These are phyloP conservation scores for Vanessa cardui DNA, from an alignment of 2,888 invertebrate genomes.

Conservation along the genomic window DNA sequence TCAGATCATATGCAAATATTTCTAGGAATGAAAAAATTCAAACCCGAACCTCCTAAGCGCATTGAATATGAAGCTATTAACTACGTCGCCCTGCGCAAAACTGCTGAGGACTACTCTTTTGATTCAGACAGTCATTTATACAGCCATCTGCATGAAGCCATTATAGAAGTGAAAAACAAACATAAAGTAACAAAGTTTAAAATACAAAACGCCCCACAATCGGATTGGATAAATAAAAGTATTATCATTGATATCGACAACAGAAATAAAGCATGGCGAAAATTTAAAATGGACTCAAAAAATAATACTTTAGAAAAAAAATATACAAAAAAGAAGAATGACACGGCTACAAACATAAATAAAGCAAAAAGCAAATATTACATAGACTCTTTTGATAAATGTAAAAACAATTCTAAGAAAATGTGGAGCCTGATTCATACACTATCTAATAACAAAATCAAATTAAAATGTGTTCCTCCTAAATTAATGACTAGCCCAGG, in stretches of 20 bases:
- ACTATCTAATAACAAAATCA: slow-evolving; percentile 10
- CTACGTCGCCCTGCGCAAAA: too few relatives aligned
- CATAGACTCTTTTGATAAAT: slow-evolving; percentile 1
- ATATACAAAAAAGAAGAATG: background rate
- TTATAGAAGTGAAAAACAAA: background rate
- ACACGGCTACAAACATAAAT: background rate
- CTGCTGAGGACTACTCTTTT: background rate
- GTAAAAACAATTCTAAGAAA: background rate
- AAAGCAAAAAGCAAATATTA: background rate
- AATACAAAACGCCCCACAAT: background rate
- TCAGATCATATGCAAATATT: too few relatives aligned
- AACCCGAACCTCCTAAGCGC: too few relatives aligned
- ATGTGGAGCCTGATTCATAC: slow-evolving; percentile 8
- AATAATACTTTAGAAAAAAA: background rate
- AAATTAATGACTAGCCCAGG: background rate
- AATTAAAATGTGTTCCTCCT: slow-evolving; percentile 4
- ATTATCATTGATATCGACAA: background rate
- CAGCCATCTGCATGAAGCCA: background rate
- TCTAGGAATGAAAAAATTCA: too few relatives aligned
- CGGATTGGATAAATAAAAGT: too few relatives aligned
- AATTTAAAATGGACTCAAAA: background rate
- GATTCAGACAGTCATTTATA: slow-evolving; percentile 1
- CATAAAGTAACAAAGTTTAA: background rate
- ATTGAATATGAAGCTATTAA: too few relatives aligned
- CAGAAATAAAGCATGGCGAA: background rate